These are phyloP conservation scores for Merops nubicus DNA, from an alignment of 2,113 vertebrate species.

Conservation along the genomic window DNA sequence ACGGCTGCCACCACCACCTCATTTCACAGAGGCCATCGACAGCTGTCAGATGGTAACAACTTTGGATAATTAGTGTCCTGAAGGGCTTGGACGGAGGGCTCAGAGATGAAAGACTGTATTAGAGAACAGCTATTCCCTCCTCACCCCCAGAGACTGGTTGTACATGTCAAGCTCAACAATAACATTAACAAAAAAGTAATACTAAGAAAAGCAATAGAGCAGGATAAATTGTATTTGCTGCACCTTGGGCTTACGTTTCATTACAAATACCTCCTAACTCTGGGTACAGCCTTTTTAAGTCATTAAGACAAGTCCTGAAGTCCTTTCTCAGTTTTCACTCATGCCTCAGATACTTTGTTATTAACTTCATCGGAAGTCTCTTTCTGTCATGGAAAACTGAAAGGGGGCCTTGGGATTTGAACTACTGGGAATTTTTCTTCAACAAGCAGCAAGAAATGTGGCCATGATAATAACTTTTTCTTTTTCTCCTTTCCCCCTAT, in stretches of 20 bases:
- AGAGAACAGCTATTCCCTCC: constrained; percentile 6
- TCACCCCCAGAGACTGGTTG: neutral
- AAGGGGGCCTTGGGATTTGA: constrained; percentile 27
- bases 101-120: constrained; percentile 41
- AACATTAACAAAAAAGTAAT: constrained; percentile 12
- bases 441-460: constrained; percentile 28
- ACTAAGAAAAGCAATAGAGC: constrained; percentile 46
- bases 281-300: constrained; percentile 3
- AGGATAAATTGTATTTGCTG: constrained; percentile 32
- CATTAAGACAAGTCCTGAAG: constrained; percentile 27
- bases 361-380: constrained; percentile 21
- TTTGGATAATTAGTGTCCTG: constrained; percentile 58
- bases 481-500: neutral
- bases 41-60: constrained; percentile 46
- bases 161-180: neutral
- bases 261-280: constrained; percentile 12
- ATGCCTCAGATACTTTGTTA: neutral
- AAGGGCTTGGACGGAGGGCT: constrained; percentile 26
- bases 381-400: constrained; percentile 30
- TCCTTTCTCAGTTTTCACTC: constrained; percentile 36
- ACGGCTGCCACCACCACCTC: neutral
- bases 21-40: neutral
- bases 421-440: constrained; percentile 31
- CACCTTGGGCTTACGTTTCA: constrained; percentile 5
- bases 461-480: constrained; percentile 14